phyloP scores from a whole-genome alignment of 2,888 invertebrate genomes.

The Incurvaria masculella region DNA sequence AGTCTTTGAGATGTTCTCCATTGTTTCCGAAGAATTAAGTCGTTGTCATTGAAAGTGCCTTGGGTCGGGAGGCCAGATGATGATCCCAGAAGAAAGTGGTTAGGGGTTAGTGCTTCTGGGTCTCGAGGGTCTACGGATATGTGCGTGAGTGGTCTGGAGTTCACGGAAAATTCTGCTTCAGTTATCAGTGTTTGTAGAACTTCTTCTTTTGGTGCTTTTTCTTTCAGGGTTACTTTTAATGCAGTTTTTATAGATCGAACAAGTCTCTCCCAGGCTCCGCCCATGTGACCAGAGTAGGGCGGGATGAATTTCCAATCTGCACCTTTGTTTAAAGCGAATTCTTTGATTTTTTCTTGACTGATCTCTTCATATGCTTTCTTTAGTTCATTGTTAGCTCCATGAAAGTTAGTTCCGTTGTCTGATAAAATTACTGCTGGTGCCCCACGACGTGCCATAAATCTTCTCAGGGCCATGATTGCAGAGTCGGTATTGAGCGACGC shows the following conservation, averaged over 20 bases:
- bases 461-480: slow-evolving; percentile 6
- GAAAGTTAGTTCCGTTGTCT: slow-evolving; percentile 9
- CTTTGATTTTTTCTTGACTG: neutral
- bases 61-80: slow-evolving; percentile 12
- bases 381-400: slow-evolving; percentile 7
- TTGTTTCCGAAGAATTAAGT: slow-evolving; percentile 17
- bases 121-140: slow-evolving; percentile 15
- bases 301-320: slow-evolving; percentile 14
- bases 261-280: slow-evolving; percentile 14
- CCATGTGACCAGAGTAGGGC: slow-evolving; percentile 12
- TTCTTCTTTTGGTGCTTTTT: slow-evolving; percentile 11
- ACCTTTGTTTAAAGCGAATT: slow-evolving; percentile 6
- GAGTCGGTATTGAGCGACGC: slow-evolving; percentile 3
- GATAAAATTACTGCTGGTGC: slow-evolving; percentile 3
- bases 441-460: slow-evolving; percentile 8
- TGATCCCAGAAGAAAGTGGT: slow-evolving; percentile 21
- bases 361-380: neutral
- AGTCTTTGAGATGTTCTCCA: slow-evolving; percentile 17
- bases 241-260: slow-evolving; percentile 11
- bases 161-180: slow-evolving; percentile 12
- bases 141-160: slow-evolving; percentile 31
- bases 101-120: slow-evolving; percentile 22
- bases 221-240: slow-evolving; percentile 9
- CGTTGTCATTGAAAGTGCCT: slow-evolving; percentile 13
- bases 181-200: slow-evolving; percentile 9